Base-by-base conservation (phyloP, 2,113 vertebrate genomes). In the Chrysemys picta region DNA sequence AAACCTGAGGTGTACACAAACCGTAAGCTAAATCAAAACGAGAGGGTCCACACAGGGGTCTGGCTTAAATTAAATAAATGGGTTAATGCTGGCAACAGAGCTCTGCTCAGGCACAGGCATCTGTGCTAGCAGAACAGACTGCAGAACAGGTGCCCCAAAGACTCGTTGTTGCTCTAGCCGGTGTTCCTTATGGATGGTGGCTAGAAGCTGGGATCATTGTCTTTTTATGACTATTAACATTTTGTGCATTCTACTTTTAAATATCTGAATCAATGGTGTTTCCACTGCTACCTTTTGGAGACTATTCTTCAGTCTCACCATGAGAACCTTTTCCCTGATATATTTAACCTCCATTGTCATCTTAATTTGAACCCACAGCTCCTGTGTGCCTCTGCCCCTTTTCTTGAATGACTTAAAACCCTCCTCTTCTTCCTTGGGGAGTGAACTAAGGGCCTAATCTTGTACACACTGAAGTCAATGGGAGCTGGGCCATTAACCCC, bases 1-100 rank as follows among this genome's bases (percentile, higher is more conserved):
- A 96, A 96, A 31, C 76, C 82, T 89, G 84, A 93, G 29, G 92
- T 93, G 90, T 96, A 94, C 96, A 94, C 76, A 95, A 94, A 85
- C 84, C 85, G 80, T 86, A 93, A 93, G 57, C 90, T 91, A 86
- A 27, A 53, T 56, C 35, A 84, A 90, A 88, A 90, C 90, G 89
- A 94, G 87, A 82, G 35, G 65, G 21, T n/a, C 62, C 80, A 49
- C 56, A 84, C 79, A 38, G 62, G 72, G 85, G 80, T 95, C 93
- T 94, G 54, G 59, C 91, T 45, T 45, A 45, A 45, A 45, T 95
- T 92, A 95, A 97, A 90, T 93, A 86, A 92, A 95, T 90, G 91
- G 65, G 11, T 72, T 38, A 35, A n/a, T 38, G 19, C n/a, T 14
- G 19, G 31, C n/a, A 72, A 17, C 8, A 72, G 62, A 35, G 65